Evolutionary conservation across 2,888 invertebrate genomes (phyloP), one percentile per base, ranked within the genome.

Genomic region (Meiosimyza platycephala): DNA sequence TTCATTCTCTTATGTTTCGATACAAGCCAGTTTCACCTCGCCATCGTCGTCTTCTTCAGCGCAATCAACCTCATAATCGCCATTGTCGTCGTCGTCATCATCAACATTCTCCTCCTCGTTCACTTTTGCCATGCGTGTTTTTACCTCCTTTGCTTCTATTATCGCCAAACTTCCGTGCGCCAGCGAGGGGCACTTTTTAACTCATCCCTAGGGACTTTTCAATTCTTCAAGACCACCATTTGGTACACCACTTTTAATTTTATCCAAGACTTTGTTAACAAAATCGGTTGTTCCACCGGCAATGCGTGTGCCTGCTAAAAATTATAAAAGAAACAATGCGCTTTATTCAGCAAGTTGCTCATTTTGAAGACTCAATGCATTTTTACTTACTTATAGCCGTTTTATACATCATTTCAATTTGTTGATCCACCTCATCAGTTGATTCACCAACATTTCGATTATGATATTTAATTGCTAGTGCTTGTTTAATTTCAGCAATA

Each of bases 271-370:
- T 88, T 92, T 93, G 87, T 98, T 98, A 55, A 98, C 98, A 87
- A 94, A 98, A 81, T 97, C 97, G 13, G 97, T 96, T 64, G 97
- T 94, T 81, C 93, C 91, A 69, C 96, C 97, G 67, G 96, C 98
- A 84, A 98, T 95, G 89, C 92, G 93, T 69, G 93, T 88, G 88
- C 93, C 97, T 94, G 85, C 83, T 85, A 72, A 54, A 72, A 70
- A 68, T 68, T 73, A 63, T 40, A 75, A 65, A 75, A 73, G 73
- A 54, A 6, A 11, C 40, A 28, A 47, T 16, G 13, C 3, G 28
- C 3, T 62, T 22, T 62, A 12, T 13, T 51, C 28, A 67, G 55
- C 55, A 40, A 57, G 5, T 60, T 22, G 15, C 5, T 62, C 22
- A 16, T 52, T 64, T 50, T 3, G 18, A 52, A 33, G 33, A 67